These are phyloP conservation scores for Donacobius atricapilla DNA, from an alignment of 2,113 vertebrate genomes.

Conservation along the genomic window DNA sequence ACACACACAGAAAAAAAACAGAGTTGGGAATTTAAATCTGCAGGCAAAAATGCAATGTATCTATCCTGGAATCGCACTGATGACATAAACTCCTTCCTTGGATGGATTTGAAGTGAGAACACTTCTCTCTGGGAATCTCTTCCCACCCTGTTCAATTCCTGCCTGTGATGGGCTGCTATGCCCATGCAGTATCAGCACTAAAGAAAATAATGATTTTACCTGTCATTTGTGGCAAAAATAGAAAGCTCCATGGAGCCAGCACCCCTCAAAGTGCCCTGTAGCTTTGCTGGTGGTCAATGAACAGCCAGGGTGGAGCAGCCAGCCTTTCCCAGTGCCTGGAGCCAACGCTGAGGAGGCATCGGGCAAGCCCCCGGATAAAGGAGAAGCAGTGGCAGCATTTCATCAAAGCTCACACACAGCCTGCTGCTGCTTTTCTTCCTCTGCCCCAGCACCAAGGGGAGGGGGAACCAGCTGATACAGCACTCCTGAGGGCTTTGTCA, in stretches of 20 bases:
- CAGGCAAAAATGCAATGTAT: background rate
- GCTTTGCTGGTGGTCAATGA: background rate
- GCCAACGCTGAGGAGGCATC: rapidly evolving
- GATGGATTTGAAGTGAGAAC: background rate
- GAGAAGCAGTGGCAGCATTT: background rate
- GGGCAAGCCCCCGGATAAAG: rapidly evolving
- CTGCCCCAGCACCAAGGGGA: background rate
- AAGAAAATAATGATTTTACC: background rate
- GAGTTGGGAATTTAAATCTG: background rate
- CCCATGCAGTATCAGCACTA: background rate
- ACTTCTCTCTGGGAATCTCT: background rate
- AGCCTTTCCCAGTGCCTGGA: background rate
- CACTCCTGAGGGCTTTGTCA: background rate
- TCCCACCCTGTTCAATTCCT: background rate
- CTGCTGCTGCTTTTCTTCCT: background rate
- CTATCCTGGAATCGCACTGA: background rate
- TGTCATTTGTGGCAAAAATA: background rate
- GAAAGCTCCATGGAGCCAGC: background rate
- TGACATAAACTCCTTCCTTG: background rate
- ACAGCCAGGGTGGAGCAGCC: background rate
- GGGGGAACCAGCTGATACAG: background rate
- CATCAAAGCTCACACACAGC: background rate
- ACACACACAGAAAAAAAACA: background rate
- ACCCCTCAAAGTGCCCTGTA: background rate
- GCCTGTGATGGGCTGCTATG: background rate